These are phyloP conservation scores for Meta bourneti DNA, from an alignment of 2,888 invertebrate species.

Conservation along the genomic window DNA sequence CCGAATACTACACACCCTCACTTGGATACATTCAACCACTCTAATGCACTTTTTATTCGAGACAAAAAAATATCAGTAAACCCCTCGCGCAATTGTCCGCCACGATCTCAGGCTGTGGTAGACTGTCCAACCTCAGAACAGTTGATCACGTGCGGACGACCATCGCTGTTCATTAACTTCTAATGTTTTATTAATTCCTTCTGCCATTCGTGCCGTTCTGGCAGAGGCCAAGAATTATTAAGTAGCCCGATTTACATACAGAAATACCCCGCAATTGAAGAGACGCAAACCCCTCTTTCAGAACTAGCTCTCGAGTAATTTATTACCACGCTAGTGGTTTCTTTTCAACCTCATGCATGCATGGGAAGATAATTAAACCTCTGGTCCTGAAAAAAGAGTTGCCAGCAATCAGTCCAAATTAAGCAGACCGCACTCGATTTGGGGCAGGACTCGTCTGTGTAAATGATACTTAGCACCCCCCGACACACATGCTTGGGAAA, in stretches of 20 bases:
- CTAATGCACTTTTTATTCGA: neutral
- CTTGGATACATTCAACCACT: neutral
- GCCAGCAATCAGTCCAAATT: slow-evolving; percentile 45
- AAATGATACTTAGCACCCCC: neutral
- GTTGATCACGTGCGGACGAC: slow-evolving; percentile 45
- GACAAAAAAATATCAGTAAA: neutral
- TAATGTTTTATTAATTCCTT: slow-evolving; percentile 72
- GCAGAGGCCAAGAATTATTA: slow-evolving; percentile 57
- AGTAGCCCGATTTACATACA: slow-evolving; percentile 62
- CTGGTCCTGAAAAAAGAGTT: slow-evolving; percentile 40
- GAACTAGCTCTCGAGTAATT: slow-evolving; percentile 52
- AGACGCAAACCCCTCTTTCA: slow-evolving; percentile 33
- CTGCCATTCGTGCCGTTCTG: slow-evolving; percentile 44
- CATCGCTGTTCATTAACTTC: slow-evolving; percentile 70
- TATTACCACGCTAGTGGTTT: slow-evolving; percentile 59
- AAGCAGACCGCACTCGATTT: neutral
- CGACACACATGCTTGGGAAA: neutral
- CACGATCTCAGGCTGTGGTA: neutral
- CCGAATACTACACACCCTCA: too few species aligned
- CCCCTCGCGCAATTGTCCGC: too few species aligned
- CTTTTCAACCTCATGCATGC: slow-evolving; percentile 51
- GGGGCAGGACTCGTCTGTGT: neutral
- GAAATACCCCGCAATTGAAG: slow-evolving; percentile 54
- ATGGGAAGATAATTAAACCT: slow-evolving; percentile 48
- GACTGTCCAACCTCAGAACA: neutral